These are phyloP conservation scores for Chloroclysta siterata DNA, from an alignment of 2,888 invertebrate species.

Conservation along the genomic window DNA sequence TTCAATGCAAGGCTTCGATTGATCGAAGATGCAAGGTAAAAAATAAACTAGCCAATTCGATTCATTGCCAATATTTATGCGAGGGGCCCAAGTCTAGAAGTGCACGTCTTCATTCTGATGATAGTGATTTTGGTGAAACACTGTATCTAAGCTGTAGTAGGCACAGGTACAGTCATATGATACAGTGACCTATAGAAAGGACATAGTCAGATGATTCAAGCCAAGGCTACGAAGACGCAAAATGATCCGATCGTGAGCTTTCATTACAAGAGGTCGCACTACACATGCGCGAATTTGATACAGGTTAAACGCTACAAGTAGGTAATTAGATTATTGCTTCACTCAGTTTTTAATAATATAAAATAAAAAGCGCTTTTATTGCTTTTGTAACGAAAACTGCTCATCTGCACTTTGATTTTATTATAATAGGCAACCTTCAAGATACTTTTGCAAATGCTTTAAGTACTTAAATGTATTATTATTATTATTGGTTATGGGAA, in stretches of 20 bases:
- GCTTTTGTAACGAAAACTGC: background rate
- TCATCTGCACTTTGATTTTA: background rate
- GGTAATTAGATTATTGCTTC: slow-evolving; percentile 12
- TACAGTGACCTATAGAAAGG: slow-evolving; percentile 2
- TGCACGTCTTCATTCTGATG: background rate
- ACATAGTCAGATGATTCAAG: slow-evolving; percentile 27
- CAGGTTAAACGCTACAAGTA: slow-evolving; percentile 12
- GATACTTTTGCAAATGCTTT: background rate
- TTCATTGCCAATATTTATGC: no score
- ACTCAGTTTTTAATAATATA: background rate
- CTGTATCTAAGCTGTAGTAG: background rate
- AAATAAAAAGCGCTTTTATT: background rate
- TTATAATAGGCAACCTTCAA: background rate
- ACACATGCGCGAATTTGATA: slow-evolving; percentile 23
- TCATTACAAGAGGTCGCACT: slow-evolving; percentile 35
- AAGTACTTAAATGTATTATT: no score
- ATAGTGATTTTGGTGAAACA: no score
- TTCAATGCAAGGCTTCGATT: no score
- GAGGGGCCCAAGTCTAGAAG: no score
- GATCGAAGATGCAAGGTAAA: no score
- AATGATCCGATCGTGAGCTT: slow-evolving; percentile 32
- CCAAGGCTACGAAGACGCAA: slow-evolving; percentile 26
- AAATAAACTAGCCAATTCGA: no score
- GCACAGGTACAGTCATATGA: background rate
- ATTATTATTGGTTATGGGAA: no score